Evolutionary conservation across 2,797 vertebrate genomes (phyloP).

Genomic region (Peromyscus nudipes): DNA sequence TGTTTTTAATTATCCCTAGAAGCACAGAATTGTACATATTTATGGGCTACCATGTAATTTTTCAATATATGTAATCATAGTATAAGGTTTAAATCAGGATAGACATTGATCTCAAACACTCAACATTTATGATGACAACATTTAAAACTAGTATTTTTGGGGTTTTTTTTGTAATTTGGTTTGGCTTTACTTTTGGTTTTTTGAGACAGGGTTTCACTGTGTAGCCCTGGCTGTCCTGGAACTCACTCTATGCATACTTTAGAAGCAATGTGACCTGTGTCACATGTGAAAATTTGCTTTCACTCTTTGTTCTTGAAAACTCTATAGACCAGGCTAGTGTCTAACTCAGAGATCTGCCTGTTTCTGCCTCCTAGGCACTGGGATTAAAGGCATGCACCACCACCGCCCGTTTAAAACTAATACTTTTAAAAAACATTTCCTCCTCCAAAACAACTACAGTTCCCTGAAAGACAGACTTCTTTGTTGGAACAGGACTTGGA

Average conservation of each 20-base stretch:
- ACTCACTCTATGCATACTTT: neutral
- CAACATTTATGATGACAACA: neutral
- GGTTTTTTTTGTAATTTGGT: neutral
- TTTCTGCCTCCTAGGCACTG: neutral
- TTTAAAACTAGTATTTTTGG: neutral
- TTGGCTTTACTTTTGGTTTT: neutral
- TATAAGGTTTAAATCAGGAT: neutral
- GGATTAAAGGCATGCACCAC: neutral
- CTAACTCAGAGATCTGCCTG: neutral
- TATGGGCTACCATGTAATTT: neutral
- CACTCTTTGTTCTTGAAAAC: too few species aligned
- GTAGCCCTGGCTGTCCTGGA: neutral
- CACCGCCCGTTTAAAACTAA: neutral
- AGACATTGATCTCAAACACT: neutral
- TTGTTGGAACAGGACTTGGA: neutral
- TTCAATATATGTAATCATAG: neutral
- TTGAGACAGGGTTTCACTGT: neutral
- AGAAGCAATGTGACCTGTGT: too few species aligned
- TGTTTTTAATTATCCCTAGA: neutral
- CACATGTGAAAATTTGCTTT: too few species aligned
- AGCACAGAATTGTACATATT: neutral
- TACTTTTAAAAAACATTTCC: neutral
- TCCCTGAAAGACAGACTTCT: neutral
- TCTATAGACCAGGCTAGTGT: neutral
- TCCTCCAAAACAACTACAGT: neutral